Conservation (phyloP, 2,888 invertebrate genomes). For the Drosophila eohydei region DNA sequence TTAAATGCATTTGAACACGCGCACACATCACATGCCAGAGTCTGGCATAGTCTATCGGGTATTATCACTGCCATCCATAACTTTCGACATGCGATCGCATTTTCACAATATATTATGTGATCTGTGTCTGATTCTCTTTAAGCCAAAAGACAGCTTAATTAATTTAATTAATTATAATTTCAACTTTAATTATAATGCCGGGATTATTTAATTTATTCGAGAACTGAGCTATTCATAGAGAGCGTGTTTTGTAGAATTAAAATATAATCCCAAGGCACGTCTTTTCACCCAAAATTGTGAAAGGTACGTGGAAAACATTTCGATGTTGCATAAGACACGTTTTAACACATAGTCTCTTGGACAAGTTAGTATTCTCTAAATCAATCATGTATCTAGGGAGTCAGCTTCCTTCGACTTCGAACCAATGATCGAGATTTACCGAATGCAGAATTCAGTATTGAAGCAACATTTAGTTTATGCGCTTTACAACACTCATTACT, state of each 20-base stretch:
- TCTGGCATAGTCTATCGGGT: slow-evolving; percentile 8
- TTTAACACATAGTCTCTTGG: not conserved
- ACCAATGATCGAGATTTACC: too few relatives aligned
- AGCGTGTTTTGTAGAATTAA: too few relatives aligned
- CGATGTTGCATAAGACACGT: not conserved
- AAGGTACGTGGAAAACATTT: not conserved
- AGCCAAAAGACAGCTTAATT: not conserved
- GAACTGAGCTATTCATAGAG: not conserved
- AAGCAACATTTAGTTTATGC: not conserved
- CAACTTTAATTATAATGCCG: not conserved
- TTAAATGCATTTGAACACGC: slow-evolving; percentile 70
- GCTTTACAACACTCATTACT: not conserved
- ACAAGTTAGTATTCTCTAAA: not conserved
- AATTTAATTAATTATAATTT: slow-evolving; percentile 5
- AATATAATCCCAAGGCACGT: not conserved
- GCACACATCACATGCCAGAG: slow-evolving; percentile 42
- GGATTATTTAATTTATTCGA: not conserved
- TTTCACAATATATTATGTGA: slow-evolving; percentile 38
- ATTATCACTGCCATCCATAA: slow-evolving; percentile 16
- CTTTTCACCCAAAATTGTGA: not conserved
- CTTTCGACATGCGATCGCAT: slow-evolving; percentile 30
- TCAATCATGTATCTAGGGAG: not conserved
- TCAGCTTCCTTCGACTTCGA: not conserved
- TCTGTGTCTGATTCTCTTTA: slow-evolving; percentile 5
- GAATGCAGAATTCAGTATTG: too few relatives aligned